Evolutionary conservation across 2,113 vertebrate species (phyloP).

Genomic region (Lepisosteus oculatus): DNA sequence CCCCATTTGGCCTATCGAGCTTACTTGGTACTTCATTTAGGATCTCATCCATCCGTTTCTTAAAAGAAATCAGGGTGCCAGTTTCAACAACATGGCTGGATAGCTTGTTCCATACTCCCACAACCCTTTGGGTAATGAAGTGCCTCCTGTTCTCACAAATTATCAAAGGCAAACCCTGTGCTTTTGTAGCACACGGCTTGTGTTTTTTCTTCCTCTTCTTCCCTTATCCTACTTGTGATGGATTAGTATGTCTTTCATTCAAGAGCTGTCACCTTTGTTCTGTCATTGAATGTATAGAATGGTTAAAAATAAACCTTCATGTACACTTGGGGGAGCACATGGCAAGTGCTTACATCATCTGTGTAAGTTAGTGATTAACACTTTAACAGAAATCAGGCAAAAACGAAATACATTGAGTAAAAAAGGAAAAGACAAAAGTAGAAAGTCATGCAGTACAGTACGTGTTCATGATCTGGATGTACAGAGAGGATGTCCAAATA

Average conservation of each 20-base stretch:
- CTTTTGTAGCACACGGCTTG: slow-evolving; percentile 12
- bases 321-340: slow-evolving; percentile 25
- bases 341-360: slow-evolving; percentile 3
- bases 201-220: background rate
- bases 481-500: no score
- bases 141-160: slow-evolving; percentile 4
- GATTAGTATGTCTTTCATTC: slow-evolving; percentile 39
- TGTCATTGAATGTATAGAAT: slow-evolving; percentile 37
- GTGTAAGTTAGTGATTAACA: slow-evolving; percentile 13
- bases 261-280: slow-evolving; percentile 38
- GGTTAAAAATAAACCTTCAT: slow-evolving; percentile 50
- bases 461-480: no score
- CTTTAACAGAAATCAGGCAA: background rate
- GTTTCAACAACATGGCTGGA: no score
- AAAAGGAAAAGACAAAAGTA: background rate
- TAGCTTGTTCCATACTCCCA: no score
- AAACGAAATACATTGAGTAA: background rate
- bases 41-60: no score
- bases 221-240: slow-evolving; percentile 20
- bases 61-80: no score
- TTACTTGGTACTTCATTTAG: no score
- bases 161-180: slow-evolving; percentile 14
- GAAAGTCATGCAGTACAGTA: background rate
- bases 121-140: no score
- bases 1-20: no score